Base-by-base conservation (phyloP, 2,888 invertebrate species). In the Mesorhabditis spiculigera region DNA sequence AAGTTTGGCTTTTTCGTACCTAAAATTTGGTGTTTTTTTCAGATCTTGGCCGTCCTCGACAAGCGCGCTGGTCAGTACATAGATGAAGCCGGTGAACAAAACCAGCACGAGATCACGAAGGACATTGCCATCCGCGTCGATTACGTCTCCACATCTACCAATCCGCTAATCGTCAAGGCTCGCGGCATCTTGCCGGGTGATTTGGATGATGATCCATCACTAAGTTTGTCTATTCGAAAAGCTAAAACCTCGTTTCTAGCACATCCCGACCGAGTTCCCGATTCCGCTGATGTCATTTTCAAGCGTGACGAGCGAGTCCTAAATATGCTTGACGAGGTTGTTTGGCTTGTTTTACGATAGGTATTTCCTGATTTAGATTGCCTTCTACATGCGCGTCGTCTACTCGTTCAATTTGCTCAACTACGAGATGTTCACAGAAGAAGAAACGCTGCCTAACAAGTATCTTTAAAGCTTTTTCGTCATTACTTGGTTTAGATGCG, bases 401-500 rank as follows among this genome's bases (percentile, higher is more conserved):
- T 96, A 99, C 87, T 97, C 97, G 0, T 93, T 98, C 68, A 98
- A 99, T 87, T 99, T 94, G 87, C 99, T 99, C 88, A 96, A 96
- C 88, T 95, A 95, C 86, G 95, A 94, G 86, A 97, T 98, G 86
- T 99, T 99, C 88, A 95, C 96, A 0, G 95, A 95, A 83, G 98
- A 99, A 87, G 98, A 99, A 87, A 95, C 96, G 87, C 99, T 99
- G 98, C 98, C 98, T 0, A 97, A 98, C 87, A 77, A 82, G 78
- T 83, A 64, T 43, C 65, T 41, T 41, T 64, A 28, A 28, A 28
- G 28, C 28, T 28, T 28, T 1, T 28, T 3, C 28, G 28, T 28
- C 28, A 28, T 28, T 28, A 28, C 28, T 28, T 28, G 28, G 28
- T 78, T 63, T 41, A 82, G 83, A 64, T 95, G 97, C 87, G 97